phyloP scores from a whole-genome alignment of 2,797 vertebrate genomes.

The Poeciliopsis infans region DNA sequence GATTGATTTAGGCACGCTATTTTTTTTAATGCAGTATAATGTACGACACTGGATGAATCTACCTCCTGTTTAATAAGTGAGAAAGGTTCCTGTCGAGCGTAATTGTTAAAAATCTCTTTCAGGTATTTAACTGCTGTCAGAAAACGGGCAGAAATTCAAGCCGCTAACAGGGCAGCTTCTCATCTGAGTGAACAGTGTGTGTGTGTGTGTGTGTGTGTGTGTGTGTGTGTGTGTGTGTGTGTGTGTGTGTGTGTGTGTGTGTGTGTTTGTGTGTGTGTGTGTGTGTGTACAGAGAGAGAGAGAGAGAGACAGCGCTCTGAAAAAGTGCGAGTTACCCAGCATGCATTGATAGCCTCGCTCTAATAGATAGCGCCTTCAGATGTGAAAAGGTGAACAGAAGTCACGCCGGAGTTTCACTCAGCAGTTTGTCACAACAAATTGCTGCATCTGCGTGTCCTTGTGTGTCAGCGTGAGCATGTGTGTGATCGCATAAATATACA shows the following conservation, averaged over 20 bases:
- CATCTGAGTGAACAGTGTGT: slow-evolving; percentile 11
- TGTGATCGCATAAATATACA: slow-evolving; percentile 3
- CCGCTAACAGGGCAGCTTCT: slow-evolving; percentile 12
- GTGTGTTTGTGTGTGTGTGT: not conserved
- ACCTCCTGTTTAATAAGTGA: not conserved
- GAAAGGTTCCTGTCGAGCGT: not conserved
- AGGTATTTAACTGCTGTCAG: not conserved
- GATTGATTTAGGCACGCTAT: not conserved
- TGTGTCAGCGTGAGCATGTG: slow-evolving; percentile 17
- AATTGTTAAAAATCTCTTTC: not conserved
- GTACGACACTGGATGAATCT: not conserved
- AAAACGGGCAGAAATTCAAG: not conserved
- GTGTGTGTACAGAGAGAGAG: not conserved
- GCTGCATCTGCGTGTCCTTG: slow-evolving; percentile 26
- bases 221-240: slow-evolving; percentile 3
- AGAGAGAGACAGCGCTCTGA: not conserved
- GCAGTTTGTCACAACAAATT: slow-evolving; percentile 62
- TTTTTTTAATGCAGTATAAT: not conserved
- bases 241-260: slow-evolving; percentile 5
- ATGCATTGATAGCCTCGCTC: slow-evolving; percentile 42
- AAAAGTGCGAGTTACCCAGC: slow-evolving; percentile 32
- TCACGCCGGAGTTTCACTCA: slow-evolving; percentile 43
- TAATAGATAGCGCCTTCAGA: slow-evolving; percentile 55
- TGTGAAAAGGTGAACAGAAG: slow-evolving; percentile 60
- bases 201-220: not conserved